Conservation (phyloP, 35 echinoderm and acorn worm genomes). For the Stichopus chloronotus region DNA sequence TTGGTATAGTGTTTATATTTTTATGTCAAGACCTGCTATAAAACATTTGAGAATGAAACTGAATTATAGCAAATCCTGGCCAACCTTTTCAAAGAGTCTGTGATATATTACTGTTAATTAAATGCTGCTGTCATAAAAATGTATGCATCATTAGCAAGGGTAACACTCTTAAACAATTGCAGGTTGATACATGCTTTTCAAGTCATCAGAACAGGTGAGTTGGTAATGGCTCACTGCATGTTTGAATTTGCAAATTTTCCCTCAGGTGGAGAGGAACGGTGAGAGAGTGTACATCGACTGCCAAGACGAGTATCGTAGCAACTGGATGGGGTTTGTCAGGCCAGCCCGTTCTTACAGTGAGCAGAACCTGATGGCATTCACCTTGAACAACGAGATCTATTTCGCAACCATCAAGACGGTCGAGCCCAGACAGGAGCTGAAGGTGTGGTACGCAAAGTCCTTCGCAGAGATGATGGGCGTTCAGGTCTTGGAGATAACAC, state of each 20-base stretch:
- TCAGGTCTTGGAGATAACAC: conserved; percentile 81
- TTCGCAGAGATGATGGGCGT: conserved; percentile 83
- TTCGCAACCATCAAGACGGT: conserved; percentile 94
- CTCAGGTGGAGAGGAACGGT: conserved; percentile 64
- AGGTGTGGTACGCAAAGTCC: conserved; percentile 92
- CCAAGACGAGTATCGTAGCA: conserved; percentile 82
- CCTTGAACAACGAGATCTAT: conserved; percentile 75
- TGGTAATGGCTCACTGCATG: too few species aligned
- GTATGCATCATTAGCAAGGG: too few species aligned
- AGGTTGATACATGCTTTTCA: too few species aligned
- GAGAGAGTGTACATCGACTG: conserved; percentile 74
- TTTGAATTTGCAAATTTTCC: not conserved
- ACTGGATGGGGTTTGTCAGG: conserved; percentile 97
- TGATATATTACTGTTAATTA: too few species aligned
- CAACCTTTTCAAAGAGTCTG: too few species aligned
- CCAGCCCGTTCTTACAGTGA: conserved; percentile 85
- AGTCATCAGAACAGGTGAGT: too few species aligned
- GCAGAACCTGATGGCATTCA: conserved; percentile 95
- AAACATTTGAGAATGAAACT: too few species aligned
- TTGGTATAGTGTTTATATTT: too few species aligned
- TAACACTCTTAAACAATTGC: too few species aligned
- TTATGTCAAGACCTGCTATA: too few species aligned
- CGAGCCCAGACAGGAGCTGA: conserved; percentile 80
- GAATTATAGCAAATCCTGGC: too few species aligned
- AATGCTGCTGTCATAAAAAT: too few species aligned